Conservation (phyloP, 2,113 vertebrate genomes). For the Hypanus sabinus region DNA sequence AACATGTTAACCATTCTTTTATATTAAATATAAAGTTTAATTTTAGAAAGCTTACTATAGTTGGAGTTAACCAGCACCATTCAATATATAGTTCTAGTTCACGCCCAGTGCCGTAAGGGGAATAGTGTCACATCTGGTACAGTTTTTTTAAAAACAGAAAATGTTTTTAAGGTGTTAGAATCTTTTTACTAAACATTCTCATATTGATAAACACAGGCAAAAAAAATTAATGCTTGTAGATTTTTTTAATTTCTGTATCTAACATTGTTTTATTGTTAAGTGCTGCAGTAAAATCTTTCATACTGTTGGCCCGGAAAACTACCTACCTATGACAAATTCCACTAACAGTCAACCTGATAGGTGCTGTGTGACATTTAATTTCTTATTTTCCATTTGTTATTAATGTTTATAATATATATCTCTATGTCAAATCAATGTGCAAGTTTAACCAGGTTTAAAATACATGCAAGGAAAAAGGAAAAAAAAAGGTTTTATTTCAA, state of each 20-base stretch:
- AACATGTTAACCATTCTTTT: constrained; percentile 24
- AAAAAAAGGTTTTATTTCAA: not conserved
- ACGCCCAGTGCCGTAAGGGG: too few species aligned
- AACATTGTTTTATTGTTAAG: constrained; percentile 5
- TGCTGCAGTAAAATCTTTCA: not conserved
- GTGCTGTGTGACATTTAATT: not conserved
- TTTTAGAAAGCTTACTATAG: not conserved
- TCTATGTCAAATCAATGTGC: not conserved
- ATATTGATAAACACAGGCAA: not conserved
- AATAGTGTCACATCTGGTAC: not conserved
- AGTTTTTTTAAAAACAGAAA: not conserved
- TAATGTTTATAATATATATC: constrained; percentile 10
- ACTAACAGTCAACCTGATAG: not conserved
- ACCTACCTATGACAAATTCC: not conserved
- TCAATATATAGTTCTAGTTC: not conserved
- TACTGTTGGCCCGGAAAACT: not conserved
- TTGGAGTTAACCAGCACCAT: not conserved
- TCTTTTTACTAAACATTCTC: constrained; percentile 12
- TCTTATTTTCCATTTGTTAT: not conserved
- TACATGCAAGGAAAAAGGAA: not conserved
- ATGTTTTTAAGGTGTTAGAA: not conserved
- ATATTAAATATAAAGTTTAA: constrained; percentile 12
- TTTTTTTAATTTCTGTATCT: not conserved
- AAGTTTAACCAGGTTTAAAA: not conserved
- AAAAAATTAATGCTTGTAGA: not conserved